These are phyloP conservation scores for Eupithecia inturbata DNA, from an alignment of 2,888 invertebrate species.

Conservation along the genomic window DNA sequence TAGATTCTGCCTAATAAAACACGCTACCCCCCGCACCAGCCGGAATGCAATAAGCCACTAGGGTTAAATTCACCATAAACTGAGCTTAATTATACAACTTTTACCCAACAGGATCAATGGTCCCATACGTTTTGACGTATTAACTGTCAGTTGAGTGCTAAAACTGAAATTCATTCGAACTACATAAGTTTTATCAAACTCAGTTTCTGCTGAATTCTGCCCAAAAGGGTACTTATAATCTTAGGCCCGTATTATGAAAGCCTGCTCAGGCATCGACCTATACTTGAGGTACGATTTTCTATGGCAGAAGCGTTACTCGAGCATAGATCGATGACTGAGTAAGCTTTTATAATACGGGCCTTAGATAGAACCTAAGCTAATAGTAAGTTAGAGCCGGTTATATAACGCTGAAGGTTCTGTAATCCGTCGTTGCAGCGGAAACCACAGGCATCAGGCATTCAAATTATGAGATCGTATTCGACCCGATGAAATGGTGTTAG, in stretches of 20 bases:
- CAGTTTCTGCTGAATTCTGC: not conserved
- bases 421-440: conserved; percentile 19
- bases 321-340: no score
- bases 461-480: conserved; percentile 39
- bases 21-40: conserved; percentile 69
- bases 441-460: conserved; percentile 34
- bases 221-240: conserved; percentile 70
- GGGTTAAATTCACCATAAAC: not conserved
- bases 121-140: conserved; percentile 1
- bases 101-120: not conserved
- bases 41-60: conserved; percentile 80
- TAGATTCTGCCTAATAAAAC: conserved; percentile 19
- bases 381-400: conserved; percentile 50
- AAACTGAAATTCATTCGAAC: not conserved
- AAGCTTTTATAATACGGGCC: no score
- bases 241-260: no score
- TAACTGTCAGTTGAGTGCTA: not conserved
- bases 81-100: not conserved
- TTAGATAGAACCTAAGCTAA: conserved; percentile 54
- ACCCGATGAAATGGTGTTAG: conserved; percentile 29
- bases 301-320: no score
- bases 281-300: no score
- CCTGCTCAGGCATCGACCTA: no score
- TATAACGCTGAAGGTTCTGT: conserved; percentile 21
- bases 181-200: conserved; percentile 1